Evolutionary conservation across 2,113 vertebrate genomes (phyloP).

Genomic region (Axis porcinus): DNA sequence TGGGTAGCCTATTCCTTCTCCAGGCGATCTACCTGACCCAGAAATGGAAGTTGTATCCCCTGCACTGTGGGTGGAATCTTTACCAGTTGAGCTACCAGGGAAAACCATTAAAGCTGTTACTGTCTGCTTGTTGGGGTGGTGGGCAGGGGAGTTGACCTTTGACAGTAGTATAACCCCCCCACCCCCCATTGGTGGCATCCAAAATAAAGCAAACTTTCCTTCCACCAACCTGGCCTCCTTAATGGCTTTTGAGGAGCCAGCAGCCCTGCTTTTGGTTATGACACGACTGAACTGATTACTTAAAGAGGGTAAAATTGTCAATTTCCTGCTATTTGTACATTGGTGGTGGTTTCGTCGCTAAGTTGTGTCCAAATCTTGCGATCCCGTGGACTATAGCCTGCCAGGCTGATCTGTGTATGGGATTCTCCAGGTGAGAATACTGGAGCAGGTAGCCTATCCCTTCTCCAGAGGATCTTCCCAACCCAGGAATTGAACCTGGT

Average conservation of each 20-base stretch:
- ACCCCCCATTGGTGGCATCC: neutral
- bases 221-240: neutral
- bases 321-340: no score
- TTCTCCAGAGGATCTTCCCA: neutral
- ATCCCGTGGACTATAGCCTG: no score
- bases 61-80: neutral
- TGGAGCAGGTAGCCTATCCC: no score
- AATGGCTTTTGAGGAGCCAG: no score
- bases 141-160: neutral
- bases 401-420: no score
- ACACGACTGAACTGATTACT: no score
- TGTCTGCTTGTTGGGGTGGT: neutral
- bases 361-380: no score
- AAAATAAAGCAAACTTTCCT: neutral
- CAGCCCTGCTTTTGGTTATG: no score
- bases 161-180: neutral
- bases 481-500: neutral
- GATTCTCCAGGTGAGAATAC: no score
- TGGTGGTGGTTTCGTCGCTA: no score
- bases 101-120: neutral
- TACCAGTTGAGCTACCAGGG: neutral
- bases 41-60: neutral
- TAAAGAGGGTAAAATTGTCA: no score
- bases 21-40: neutral
- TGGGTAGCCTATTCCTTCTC: neutral